phyloP scores from a whole-genome alignment of 2,888 invertebrate genomes.

The Unio delphinus region DNA sequence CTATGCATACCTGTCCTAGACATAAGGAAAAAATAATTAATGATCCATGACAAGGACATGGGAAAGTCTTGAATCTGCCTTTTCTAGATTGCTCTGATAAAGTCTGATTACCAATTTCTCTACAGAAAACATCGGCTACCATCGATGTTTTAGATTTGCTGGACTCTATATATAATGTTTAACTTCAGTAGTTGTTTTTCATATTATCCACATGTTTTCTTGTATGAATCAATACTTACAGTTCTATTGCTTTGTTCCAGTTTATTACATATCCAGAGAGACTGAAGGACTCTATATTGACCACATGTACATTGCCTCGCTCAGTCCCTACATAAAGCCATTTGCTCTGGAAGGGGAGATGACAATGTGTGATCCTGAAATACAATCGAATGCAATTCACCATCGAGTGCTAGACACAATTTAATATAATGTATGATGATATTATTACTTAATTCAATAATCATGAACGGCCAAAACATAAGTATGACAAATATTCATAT shows the following conservation, averaged over 20 bases:
- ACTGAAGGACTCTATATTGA: constrained; percentile 95
- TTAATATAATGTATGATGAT: not conserved
- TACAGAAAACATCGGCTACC: too few relatives aligned
- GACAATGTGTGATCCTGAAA: constrained; percentile 91
- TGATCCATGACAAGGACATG: too few relatives aligned
- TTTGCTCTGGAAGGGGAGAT: constrained; percentile 96
- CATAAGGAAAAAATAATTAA: too few relatives aligned
- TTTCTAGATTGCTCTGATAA: too few relatives aligned
- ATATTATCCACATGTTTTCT: too few relatives aligned
- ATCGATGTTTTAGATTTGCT: too few relatives aligned
- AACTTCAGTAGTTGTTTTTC: too few relatives aligned
- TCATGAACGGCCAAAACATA: not conserved
- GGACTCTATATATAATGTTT: too few relatives aligned
- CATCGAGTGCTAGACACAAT: not conserved
- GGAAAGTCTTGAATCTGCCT: too few relatives aligned
- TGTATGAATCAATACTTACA: constrained; percentile 76
- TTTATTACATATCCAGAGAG: constrained; percentile 99
- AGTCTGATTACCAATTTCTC: too few relatives aligned
- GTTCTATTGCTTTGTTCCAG: constrained; percentile 99
- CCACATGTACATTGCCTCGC: constrained; percentile 96
- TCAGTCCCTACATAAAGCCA: constrained; percentile 99
- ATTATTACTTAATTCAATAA: not conserved
- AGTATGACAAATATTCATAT: too few relatives aligned
- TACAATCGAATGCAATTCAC: constrained; percentile 10
- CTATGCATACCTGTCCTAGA: too few relatives aligned